Base-by-base conservation (phyloP, 2,797 vertebrate genomes). In the Steatocranus sp. region DNA sequence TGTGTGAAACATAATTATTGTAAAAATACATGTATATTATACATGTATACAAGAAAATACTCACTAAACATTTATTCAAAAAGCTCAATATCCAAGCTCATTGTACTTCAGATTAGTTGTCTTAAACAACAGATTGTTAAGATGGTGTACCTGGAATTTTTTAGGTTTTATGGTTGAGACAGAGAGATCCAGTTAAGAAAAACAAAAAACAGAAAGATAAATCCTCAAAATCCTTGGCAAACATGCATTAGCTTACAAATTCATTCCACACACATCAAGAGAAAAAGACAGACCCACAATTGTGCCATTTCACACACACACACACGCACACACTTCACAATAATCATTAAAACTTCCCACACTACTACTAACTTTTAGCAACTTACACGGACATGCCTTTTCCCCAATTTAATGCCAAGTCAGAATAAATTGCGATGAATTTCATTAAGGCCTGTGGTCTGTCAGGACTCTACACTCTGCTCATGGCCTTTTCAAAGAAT, bases 401-500 rank as follows among this genome's bases (percentile, higher is more conserved):
- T 75, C 41, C 46, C 46, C 63, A 78, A 86, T 91, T 83, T 87
- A 88, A 86, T 86, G 84, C 58, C 73, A 56, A 85, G 76, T 77
- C 84, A 82, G 86, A 86, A 87, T 78, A 79, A 76, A 88, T 30
- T 85, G 75, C 10, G 8, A 38, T 85, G 74, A 84, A 83, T 88
- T 90, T 90, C 75, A 80, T 84, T 85, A 81, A 61, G 81, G 54
- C 48, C 74, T 53, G 34, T 58, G 79, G 82, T 88, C 79, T 86
- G 83, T 83, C 83, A 84, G 78, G 43, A 75, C 53, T 76, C 61
- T 76, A 79, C 66, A 81, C 80, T 87, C 76, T 80, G 74, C 84
- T 92, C 78, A 32, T 4, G n/a, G 83, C 79, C 76, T 76, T 88
- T 87, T 89, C 56, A 87, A 87, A 90, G 76, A 86, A 79, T 30